Conservation (phyloP, 2,888 invertebrate species). For the Caenorhabditis afra region DNA sequence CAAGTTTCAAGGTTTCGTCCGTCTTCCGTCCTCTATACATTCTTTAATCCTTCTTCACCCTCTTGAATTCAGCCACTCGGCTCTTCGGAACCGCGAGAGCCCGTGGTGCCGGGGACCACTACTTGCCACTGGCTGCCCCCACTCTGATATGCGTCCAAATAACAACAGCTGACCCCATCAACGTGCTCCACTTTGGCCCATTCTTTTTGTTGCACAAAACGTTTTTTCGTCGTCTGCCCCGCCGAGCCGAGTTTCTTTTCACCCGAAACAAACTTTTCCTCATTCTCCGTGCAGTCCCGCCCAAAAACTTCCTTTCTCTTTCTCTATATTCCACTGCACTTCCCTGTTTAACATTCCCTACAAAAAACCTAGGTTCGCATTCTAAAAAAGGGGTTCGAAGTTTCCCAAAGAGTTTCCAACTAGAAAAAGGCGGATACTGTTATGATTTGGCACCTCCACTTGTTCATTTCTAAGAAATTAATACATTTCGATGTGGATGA, state of each 20-base stretch:
- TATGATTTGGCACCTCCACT: too few species aligned
- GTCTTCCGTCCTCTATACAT: slow-evolving; percentile 10
- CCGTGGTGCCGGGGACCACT: not conserved
- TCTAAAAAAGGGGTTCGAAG: too few species aligned
- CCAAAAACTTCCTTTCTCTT: slow-evolving; percentile 3
- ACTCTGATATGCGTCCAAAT: slow-evolving; percentile 36
- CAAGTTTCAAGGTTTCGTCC: slow-evolving; percentile 52
- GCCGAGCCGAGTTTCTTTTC: slow-evolving; percentile 11
- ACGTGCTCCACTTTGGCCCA: slow-evolving; percentile 30
- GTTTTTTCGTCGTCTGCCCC: slow-evolving; percentile 17
- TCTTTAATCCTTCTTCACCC: slow-evolving; percentile 16
- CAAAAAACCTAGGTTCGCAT: too few species aligned
- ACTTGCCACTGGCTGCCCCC: not conserved
- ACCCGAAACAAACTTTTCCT: slow-evolving; percentile 23
- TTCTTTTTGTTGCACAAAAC: slow-evolving; percentile 54
- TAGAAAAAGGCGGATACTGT: too few species aligned
- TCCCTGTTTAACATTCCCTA: too few species aligned
- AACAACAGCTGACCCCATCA: slow-evolving; percentile 58
- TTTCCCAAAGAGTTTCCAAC: too few species aligned
- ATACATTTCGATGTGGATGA: too few species aligned
- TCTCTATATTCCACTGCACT: not conserved
- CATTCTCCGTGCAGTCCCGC: not conserved
- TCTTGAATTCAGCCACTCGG: not conserved
- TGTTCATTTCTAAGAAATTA: too few species aligned
- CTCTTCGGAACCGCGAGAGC: not conserved